phyloP scores from a whole-genome alignment of 2,797 vertebrate genomes.

The Lerista edwardsae region DNA sequence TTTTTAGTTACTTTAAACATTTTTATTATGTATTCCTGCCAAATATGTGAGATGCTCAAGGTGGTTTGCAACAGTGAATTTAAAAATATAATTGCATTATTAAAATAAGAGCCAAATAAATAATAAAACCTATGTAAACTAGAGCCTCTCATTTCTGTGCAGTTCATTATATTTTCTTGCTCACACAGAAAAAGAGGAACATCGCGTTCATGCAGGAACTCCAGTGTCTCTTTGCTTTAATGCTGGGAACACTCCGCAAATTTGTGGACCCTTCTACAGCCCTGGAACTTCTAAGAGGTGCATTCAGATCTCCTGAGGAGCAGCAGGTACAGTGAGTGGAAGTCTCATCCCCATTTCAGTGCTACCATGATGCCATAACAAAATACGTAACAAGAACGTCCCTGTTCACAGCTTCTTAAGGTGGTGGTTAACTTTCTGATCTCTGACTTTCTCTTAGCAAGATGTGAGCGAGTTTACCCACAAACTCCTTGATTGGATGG shows the following conservation, averaged over 20 bases:
- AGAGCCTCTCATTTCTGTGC: neutral
- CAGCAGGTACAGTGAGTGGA: conserved; percentile 86
- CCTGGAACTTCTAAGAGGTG: conserved; percentile 89
- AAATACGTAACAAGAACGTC: no score
- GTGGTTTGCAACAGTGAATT: no score
- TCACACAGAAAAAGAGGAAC: conserved; percentile 91
- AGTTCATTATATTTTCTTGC: conserved; percentile 39
- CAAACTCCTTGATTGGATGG: conserved; percentile 97
- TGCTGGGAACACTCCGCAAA: conserved; percentile 91
- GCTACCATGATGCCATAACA: neutral
- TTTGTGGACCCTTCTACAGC: conserved; percentile 94
- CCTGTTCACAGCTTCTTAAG: no score
- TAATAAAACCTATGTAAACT: no score
- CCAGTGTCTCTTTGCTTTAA: conserved; percentile 91
- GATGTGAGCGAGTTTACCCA: conserved; percentile 99
- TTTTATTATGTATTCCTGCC: neutral
- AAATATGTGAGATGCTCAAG: neutral
- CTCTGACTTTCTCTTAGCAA: conserved; percentile 78
- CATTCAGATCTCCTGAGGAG: conserved; percentile 89
- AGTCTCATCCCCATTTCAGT: neutral
- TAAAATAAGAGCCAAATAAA: no score
- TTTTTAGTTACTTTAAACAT: neutral
- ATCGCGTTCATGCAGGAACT: conserved; percentile 96
- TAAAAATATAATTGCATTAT: no score
- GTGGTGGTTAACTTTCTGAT: neutral